These are phyloP conservation scores for Cheilosia urbana DNA, from an alignment of 2,888 invertebrate genomes.

Conservation along the genomic window DNA sequence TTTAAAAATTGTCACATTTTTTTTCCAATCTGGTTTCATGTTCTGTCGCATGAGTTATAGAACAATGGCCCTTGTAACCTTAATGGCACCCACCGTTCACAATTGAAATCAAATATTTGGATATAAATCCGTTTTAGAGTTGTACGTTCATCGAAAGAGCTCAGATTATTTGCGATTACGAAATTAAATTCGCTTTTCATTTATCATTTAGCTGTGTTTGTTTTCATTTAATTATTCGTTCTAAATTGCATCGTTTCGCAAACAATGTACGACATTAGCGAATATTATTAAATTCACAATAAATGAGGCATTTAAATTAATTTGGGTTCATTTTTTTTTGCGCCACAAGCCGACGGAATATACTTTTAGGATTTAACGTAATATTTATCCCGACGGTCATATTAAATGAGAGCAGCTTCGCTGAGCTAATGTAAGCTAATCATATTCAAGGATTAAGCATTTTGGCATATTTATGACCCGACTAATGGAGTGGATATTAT, in stretches of 20 bases:
- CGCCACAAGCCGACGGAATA: background rate
- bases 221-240: constrained; percentile 13
- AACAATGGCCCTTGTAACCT: no score
- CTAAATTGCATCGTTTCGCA: constrained; percentile 8
- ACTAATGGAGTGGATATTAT: constrained; percentile 25
- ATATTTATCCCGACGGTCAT: constrained; percentile 21
- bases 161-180: constrained; percentile 21
- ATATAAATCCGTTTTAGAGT: background rate
- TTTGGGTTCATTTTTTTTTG: background rate
- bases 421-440: constrained; percentile 44
- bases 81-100: background rate
- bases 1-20: no score
- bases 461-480: constrained; percentile 30
- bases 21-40: no score
- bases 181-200: constrained; percentile 27
- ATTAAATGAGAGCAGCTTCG: constrained; percentile 48
- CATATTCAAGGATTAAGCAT: constrained; percentile 38
- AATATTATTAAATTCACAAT: constrained; percentile 32
- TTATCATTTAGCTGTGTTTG: background rate
- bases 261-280: constrained; percentile 12
- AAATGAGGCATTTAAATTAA: constrained; percentile 10
- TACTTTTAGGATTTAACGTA: constrained; percentile 37
- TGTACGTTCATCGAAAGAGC: background rate
- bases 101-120: background rate
- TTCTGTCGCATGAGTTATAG: no score